phyloP scores from a whole-genome alignment of 2,888 invertebrate genomes.

The Epinotia bilunana region DNA sequence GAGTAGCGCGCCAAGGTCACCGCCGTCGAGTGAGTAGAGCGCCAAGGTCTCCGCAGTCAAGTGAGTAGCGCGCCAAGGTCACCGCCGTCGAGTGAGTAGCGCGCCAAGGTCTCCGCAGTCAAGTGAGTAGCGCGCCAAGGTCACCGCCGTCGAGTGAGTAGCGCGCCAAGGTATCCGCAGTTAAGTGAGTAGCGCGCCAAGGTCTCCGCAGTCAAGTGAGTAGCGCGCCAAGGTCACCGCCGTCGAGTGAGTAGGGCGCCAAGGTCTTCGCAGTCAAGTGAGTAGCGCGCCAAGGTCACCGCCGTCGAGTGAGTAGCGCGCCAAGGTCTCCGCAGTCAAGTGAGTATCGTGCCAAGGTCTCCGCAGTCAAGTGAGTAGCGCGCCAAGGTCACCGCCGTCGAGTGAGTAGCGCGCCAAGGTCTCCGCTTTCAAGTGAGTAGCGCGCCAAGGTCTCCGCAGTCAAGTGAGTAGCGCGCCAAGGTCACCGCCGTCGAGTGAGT shows the following conservation, averaged over 20 bases:
- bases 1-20: too few relatives aligned
- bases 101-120: slow-evolving; percentile 64
- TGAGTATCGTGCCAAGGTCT: not conserved
- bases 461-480: slow-evolving; percentile 52
- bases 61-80: too few relatives aligned
- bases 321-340: not conserved
- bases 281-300: not conserved
- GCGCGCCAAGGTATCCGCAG: slow-evolving; percentile 66
- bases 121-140: too few relatives aligned
- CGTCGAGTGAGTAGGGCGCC: not conserved
- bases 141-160: slow-evolving; percentile 91
- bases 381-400: not conserved
- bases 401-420: not conserved
- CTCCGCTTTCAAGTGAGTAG: slow-evolving; percentile 64
- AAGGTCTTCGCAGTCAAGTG: not conserved
- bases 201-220: slow-evolving; percentile 67
- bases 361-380: too few relatives aligned
- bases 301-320: not conserved
- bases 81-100: slow-evolving; percentile 90
- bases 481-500: slow-evolving; percentile 87
- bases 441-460: slow-evolving; percentile 68
- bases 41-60: slow-evolving; percentile 64
- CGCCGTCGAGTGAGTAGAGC: slow-evolving; percentile 89
- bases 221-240: not conserved
- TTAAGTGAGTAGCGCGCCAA: slow-evolving; percentile 83